Evolutionary conservation across 1,140 invertebrate genomes (phyloP).

Genomic region (Monochamus saltuarius): DNA sequence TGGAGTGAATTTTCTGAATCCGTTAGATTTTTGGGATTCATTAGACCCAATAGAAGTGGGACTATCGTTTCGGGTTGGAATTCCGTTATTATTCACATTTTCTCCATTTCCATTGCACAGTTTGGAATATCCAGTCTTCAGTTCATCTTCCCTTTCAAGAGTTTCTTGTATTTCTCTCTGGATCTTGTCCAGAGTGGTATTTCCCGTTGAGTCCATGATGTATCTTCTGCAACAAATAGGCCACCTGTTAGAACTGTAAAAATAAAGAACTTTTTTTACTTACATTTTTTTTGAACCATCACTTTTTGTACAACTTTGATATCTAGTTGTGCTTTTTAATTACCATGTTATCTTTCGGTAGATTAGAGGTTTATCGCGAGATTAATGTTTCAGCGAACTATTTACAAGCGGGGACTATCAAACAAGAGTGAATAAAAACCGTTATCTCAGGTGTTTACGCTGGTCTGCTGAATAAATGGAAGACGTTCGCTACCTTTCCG

Average conservation of each 20-base stretch:
- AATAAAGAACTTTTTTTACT: not conserved
- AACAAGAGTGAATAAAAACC: too few species aligned
- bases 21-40: slow-evolving; percentile 21
- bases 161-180: slow-evolving; percentile 50
- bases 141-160: slow-evolving; percentile 46
- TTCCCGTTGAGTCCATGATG: slow-evolving; percentile 12
- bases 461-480: too few species aligned
- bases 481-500: too few species aligned
- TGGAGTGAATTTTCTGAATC: slow-evolving; percentile 35
- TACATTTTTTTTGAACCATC: not conserved
- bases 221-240: slow-evolving; percentile 4
- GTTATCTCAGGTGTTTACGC: too few species aligned
- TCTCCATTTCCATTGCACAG: slow-evolving; percentile 8
- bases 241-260: not conserved
- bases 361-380: too few species aligned
- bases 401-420: too few species aligned
- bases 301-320: not conserved
- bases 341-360: too few species aligned
- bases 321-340: not conserved
- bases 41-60: slow-evolving; percentile 14
- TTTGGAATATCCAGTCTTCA: slow-evolving; percentile 30
- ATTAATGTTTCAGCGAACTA: too few species aligned
- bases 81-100: slow-evolving; percentile 1
- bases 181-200: slow-evolving; percentile 45
- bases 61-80: slow-evolving; percentile 4